Conservation (phyloP, 2,888 invertebrate species). For the Linnaemya vulpina region DNA sequence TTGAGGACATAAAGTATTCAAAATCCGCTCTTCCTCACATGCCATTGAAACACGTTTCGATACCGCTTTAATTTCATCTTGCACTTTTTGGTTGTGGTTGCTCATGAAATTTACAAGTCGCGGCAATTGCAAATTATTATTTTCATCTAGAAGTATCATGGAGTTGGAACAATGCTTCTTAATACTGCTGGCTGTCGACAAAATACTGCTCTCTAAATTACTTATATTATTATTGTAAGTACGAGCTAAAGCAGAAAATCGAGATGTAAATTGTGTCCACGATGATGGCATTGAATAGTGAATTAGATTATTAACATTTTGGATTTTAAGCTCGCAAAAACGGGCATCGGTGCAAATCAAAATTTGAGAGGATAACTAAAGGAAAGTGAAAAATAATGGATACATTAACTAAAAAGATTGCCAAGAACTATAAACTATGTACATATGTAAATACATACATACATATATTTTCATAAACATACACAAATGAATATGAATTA, state of each 20-base stretch:
- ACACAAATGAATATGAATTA: too few relatives aligned
- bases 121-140: slow-evolving; percentile 85
- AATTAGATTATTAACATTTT: slow-evolving; percentile 87
- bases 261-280: slow-evolving; percentile 87
- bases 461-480: too few relatives aligned
- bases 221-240: slow-evolving; percentile 83
- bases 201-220: slow-evolving; percentile 57
- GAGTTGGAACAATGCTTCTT: slow-evolving; percentile 78
- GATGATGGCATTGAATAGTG: slow-evolving; percentile 88
- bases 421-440: too few relatives aligned
- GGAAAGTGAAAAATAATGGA: slow-evolving; percentile 34
- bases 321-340: slow-evolving; percentile 86
- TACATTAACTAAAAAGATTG: background rate
- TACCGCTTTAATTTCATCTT: slow-evolving; percentile 75
- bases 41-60: slow-evolving; percentile 69
- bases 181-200: background rate
- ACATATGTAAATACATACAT: too few relatives aligned
- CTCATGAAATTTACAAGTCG: slow-evolving; percentile 86
- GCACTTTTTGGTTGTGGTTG: slow-evolving; percentile 75
- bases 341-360: slow-evolving; percentile 88
- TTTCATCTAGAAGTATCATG: slow-evolving; percentile 85
- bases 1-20: slow-evolving; percentile 82
- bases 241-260: slow-evolving; percentile 87
- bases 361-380: slow-evolving; percentile 78
- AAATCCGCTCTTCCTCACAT: slow-evolving; percentile 74